These are phyloP conservation scores for Ectropis crepuscularia DNA, from an alignment of 2,888 invertebrate species.

Conservation along the genomic window DNA sequence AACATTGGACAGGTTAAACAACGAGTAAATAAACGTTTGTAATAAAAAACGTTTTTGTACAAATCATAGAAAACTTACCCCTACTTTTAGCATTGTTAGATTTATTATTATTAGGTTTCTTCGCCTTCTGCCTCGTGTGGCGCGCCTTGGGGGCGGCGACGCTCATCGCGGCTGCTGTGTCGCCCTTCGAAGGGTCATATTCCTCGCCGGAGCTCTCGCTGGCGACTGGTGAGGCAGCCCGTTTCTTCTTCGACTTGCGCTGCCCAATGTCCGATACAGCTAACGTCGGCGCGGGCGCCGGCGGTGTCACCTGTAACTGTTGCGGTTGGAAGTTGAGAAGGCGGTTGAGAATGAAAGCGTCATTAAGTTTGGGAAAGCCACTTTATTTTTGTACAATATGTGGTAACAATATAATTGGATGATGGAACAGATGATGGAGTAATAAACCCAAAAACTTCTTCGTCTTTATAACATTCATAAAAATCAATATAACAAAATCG, in stretches of 20 bases:
- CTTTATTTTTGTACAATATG: too few species aligned
- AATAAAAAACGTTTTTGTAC: too few species aligned
- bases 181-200: constrained; percentile 74
- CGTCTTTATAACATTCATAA: too few species aligned
- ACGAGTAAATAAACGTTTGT: too few species aligned
- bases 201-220: constrained; percentile 81
- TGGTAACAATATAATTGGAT: too few species aligned
- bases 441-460: too few species aligned
- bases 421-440: too few species aligned
- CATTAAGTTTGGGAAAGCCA: too few species aligned
- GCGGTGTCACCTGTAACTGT: constrained; percentile 47
- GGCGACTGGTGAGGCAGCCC: constrained; percentile 69
- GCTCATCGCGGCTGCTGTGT: constrained; percentile 72
- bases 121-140: constrained; percentile 56
- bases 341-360: too few species aligned
- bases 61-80: constrained; percentile 41
- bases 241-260: constrained; percentile 77
- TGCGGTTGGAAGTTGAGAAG: background rate
- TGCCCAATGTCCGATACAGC: constrained; percentile 74
- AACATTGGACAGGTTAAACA: too few species aligned
- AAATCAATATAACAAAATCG: too few species aligned
- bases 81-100: constrained; percentile 68
- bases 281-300: constrained; percentile 60
- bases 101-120: constrained; percentile 46
- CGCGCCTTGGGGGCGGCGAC: constrained; percentile 74